phyloP scores from a whole-genome alignment of 2,888 invertebrate genomes.

The Hypena proboscidalis region DNA sequence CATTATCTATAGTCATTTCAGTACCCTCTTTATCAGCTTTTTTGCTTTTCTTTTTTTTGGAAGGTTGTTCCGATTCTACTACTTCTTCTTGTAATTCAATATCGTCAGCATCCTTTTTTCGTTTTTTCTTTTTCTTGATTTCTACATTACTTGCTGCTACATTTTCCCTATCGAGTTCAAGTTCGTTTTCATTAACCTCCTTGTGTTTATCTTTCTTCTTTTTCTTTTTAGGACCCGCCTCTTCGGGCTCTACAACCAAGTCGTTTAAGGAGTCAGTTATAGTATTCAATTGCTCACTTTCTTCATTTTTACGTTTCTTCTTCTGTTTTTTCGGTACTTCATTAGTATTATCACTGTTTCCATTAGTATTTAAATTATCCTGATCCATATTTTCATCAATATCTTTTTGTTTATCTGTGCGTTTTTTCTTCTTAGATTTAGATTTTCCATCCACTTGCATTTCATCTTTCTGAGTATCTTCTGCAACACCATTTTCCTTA shows the following conservation, averaged over 20 bases:
- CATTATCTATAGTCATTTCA: neutral
- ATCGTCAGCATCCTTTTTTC: slow-evolving; percentile 27
- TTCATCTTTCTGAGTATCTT: slow-evolving; percentile 10
- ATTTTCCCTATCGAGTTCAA: slow-evolving; percentile 10
- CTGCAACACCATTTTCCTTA: slow-evolving; percentile 28
- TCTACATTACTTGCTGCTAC: neutral
- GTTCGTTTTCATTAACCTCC: slow-evolving; percentile 17
- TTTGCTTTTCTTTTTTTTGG: slow-evolving; percentile 13
- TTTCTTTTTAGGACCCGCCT: slow-evolving; percentile 45
- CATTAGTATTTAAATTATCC: neutral
- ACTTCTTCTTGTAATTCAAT: slow-evolving; percentile 7
- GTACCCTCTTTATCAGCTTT: slow-evolving; percentile 7
- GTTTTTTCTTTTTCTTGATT: slow-evolving; percentile 48
- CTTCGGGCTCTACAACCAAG: slow-evolving; percentile 21
- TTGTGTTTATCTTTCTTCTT: slow-evolving; percentile 46
- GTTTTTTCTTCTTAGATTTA: slow-evolving; percentile 48
- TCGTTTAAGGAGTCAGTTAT: slow-evolving; percentile 24
- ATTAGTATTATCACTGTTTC: slow-evolving; percentile 2
- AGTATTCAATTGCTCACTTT: slow-evolving; percentile 19
- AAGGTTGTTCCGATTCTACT: slow-evolving; percentile 14
- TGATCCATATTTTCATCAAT: slow-evolving; percentile 7
- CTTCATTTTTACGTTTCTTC: slow-evolving; percentile 45
- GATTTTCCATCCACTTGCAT: slow-evolving; percentile 14
- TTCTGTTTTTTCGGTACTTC: slow-evolving; percentile 35
- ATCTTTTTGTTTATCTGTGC: slow-evolving; percentile 21